A percentile compares a stretch with the other conserved stretches of the same genome.
These are phyloP conservation scores for Astyanax mexicanus DNA, from an alignment of 2,797 vertebrate genomes.

Conservation along the genomic window DNA sequence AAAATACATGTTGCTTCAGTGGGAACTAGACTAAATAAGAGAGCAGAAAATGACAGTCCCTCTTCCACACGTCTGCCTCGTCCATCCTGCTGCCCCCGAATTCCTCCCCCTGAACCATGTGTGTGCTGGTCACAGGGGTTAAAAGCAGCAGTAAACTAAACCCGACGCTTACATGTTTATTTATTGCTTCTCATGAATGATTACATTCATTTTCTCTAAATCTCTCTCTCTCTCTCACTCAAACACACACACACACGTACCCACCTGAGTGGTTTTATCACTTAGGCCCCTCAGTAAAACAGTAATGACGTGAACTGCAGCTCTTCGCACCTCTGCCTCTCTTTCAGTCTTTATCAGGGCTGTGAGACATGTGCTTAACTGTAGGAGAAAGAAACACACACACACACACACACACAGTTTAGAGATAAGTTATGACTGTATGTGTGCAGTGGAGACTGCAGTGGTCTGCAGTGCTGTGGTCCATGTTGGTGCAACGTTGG, in stretches of 20 bases:
- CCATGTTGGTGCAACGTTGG: constrained; percentile 20
- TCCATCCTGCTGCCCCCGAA: constrained; percentile 42
- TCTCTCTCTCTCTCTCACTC: too few species aligned
- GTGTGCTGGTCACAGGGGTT: constrained; percentile 4
- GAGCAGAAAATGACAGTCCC: constrained; percentile 37
- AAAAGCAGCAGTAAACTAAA: neutral
- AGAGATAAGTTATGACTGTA: neutral
- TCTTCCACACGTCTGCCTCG: constrained; percentile 5
- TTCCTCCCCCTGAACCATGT: constrained; percentile 29
- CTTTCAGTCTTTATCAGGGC: constrained; percentile 86
- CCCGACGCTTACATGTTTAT: neutral
- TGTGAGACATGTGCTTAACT: constrained; percentile 89
- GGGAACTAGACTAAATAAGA: constrained; percentile 38
- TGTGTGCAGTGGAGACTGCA: neutral
- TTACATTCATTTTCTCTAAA: constrained; percentile 6
- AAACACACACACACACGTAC: constrained; percentile 7
- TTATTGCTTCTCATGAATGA: neutral
- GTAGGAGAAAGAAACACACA: constrained; percentile 45
- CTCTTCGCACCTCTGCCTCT: constrained; percentile 88
- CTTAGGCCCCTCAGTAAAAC: constrained; percentile 89
- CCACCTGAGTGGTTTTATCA: constrained; percentile 87
- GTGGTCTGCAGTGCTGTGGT: constrained; percentile 38
- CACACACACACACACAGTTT: constrained; percentile 35
- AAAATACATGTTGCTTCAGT: constrained; percentile 28
- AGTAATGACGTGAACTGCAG: constrained; percentile 87